Evolutionary conservation across 2,888 invertebrate genomes (phyloP), one percentile per base, ranked within the genome.

Genomic region (Peribatodes rhomboidaria): DNA sequence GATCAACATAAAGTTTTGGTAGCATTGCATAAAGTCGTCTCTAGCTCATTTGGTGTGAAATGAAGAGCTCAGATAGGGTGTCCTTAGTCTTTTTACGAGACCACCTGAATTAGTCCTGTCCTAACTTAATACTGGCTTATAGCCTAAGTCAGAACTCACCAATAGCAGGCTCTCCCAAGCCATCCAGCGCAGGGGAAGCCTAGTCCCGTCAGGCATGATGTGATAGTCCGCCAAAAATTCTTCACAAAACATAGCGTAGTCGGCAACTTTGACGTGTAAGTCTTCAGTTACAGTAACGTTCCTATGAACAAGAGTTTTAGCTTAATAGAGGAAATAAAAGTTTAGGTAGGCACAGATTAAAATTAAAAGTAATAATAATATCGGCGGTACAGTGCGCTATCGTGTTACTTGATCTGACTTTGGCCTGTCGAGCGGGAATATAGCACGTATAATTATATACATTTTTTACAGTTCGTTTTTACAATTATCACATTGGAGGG

Each of bases 131-230:
- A n/a, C n/a, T n/a, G n/a, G n/a, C n/a, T n/a, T n/a, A n/a, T n/a
- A n/a, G n/a, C n/a, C 3, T 4, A 16, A 33, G 10, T 31, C 8
- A 11, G 18, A 18, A 85, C 93, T 94, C 87, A 97, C 97, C 94
- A 97, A 88, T 50, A 98, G 92, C 31, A 98, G 93, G 73, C 96
- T 96, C 84, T 98, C 98, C 98, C 98, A 98, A 1, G 98, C 96
- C 98, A 98, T 98, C 98, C 98, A 98, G 63, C 98, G 94, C 61
- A 98, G 95, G 0, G 98, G 98, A 66, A 98, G 92, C 68, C 97
- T 95, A 2, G 96, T 95, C 75, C 97, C 96, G 44, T 97, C 97
- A 72, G 97, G 96, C 85, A 97, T 96, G 62, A 96, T 94, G 89
- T 97, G 98, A 86, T 98, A 98, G 81, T 98, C 98, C 8, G 94